phyloP scores from a whole-genome alignment of 2,797 vertebrate genomes.

The Phrynocephalus guinanensis region DNA sequence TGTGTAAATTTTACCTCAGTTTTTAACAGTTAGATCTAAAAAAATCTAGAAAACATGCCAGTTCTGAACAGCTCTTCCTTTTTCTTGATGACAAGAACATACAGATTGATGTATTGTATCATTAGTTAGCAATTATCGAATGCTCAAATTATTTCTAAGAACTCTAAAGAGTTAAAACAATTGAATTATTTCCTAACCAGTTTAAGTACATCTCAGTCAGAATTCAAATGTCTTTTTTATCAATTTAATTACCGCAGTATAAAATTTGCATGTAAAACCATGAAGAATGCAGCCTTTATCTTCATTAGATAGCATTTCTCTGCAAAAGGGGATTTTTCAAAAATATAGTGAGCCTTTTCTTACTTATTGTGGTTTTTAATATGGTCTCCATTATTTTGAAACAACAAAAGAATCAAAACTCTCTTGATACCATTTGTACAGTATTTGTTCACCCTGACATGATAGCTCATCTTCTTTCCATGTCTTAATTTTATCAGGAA shows the following conservation, averaged over 20 bases:
- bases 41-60: neutral
- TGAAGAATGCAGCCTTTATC: neutral
- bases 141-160: neutral
- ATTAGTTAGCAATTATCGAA: constrained; percentile 1
- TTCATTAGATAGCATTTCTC: neutral
- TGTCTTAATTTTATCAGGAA: neutral
- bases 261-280: neutral
- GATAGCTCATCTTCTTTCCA: neutral
- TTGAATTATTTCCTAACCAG: too few relatives aligned
- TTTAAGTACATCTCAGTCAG: neutral
- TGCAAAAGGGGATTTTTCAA: neutral
- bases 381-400: neutral
- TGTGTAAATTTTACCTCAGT: too few relatives aligned
- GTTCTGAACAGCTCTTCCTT: neutral
- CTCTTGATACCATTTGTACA: neutral
- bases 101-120: neutral
- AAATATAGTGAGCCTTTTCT: neutral
- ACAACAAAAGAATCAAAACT: neutral
- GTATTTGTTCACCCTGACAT: neutral
- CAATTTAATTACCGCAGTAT: neutral
- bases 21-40: too few relatives aligned
- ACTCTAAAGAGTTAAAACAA: neutral
- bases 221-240: neutral
- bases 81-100: neutral
- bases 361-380: neutral